These are phyloP conservation scores for Rhyacichthys aspro DNA, from an alignment of 2,797 vertebrate genomes.

Conservation along the genomic window DNA sequence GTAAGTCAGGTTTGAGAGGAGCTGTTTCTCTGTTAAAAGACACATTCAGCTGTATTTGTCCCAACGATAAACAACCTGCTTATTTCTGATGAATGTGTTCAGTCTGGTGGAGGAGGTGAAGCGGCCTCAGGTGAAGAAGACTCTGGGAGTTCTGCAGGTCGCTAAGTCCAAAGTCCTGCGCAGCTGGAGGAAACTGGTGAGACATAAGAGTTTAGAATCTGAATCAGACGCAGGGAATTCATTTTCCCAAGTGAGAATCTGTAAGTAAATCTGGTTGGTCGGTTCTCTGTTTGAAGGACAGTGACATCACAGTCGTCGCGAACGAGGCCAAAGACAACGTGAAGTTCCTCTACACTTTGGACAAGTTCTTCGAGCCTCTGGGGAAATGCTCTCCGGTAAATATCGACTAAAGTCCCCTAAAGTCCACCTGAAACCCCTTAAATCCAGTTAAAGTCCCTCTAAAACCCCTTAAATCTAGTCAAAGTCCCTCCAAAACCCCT, in stretches of 20 bases:
- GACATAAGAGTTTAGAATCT: conserved; percentile 3
- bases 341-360: conserved; percentile 82
- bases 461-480: too few relatives aligned
- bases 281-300: conserved; percentile 65
- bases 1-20: too few relatives aligned
- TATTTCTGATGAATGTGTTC: conserved; percentile 31
- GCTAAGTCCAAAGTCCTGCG: conserved; percentile 80
- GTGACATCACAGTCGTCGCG: conserved; percentile 79
- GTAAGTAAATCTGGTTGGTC: too few relatives aligned
- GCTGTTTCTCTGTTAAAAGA: too few relatives aligned
- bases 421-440: too few relatives aligned
- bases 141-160: conserved; percentile 83
- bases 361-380: conserved; percentile 81
- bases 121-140: conserved; percentile 81
- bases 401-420: neutral
- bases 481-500: too few relatives aligned
- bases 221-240: too few relatives aligned
- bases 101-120: conserved; percentile 87
- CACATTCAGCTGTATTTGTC: too few relatives aligned
- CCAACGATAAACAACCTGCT: too few relatives aligned
- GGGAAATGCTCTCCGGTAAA: conserved; percentile 80
- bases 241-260: too few relatives aligned
- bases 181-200: conserved; percentile 85
- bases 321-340: conserved; percentile 89
- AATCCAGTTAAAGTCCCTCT: too few relatives aligned